Evolutionary conservation across 2,797 vertebrate species (phyloP).

Genomic region (Rachycentron canadum): DNA sequence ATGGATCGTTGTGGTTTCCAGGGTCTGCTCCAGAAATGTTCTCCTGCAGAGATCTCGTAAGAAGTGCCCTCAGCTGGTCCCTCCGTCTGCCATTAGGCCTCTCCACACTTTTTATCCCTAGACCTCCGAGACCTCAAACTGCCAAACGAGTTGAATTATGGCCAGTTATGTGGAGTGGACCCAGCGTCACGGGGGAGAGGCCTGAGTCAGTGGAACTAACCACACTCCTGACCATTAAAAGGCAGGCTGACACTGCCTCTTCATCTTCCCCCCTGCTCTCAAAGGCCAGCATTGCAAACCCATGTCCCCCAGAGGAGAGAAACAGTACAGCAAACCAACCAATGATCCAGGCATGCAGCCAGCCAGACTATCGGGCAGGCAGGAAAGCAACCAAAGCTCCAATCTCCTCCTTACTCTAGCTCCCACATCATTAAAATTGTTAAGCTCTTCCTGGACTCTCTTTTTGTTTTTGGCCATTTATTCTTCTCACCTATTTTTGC

Average conservation of each 20-base stretch:
- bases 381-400: constrained; percentile 37
- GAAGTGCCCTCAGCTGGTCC: constrained; percentile 82
- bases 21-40: constrained; percentile 81
- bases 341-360: constrained; percentile 57
- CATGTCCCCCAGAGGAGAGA: constrained; percentile 73
- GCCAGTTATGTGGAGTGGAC: constrained; percentile 87
- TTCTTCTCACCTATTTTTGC: constrained; percentile 29
- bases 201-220: constrained; percentile 85
- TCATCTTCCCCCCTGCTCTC: constrained; percentile 84
- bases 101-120: constrained; percentile 85
- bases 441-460: constrained; percentile 59
- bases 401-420: constrained; percentile 14
- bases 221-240: constrained; percentile 90
- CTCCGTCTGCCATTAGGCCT: constrained; percentile 83
- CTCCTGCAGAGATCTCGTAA: constrained; percentile 80
- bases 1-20: constrained; percentile 79
- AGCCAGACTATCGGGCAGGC: constrained; percentile 36
- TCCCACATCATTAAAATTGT: constrained; percentile 65
- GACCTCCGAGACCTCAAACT: constrained; percentile 87
- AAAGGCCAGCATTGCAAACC: constrained; percentile 75
- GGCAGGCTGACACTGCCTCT: constrained; percentile 85
- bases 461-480: constrained; percentile 37
- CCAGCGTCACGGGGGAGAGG: constrained; percentile 81
- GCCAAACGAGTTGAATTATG: constrained; percentile 89
- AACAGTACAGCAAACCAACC: constrained; percentile 60